A percentile compares a stretch with the other conserved stretches of the same genome.
Conservation (phyloP, 2,113 vertebrate genomes). For the Myotis yumanensis region DNA sequence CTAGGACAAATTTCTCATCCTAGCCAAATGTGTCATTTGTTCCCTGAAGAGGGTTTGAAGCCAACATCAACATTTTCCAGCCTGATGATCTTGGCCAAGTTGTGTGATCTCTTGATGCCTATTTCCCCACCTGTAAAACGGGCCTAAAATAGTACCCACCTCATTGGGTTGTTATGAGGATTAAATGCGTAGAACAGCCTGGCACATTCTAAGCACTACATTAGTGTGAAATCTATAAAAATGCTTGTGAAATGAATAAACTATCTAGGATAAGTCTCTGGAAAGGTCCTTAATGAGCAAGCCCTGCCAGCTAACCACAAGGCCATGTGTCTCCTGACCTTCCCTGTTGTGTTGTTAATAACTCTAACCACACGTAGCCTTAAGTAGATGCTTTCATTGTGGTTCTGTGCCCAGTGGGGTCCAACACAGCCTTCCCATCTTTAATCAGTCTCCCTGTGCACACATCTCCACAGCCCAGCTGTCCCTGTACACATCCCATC, state of each 20-base stretch:
- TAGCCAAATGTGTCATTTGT: neutral
- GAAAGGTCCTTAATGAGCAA: neutral
- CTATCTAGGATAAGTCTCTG: neutral
- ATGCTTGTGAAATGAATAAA: neutral
- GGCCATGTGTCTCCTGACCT: neutral
- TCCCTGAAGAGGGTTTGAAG: neutral
- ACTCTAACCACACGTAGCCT: neutral
- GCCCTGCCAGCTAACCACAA: neutral
- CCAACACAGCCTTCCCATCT: neutral
- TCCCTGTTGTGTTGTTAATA: neutral
- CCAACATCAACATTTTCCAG: neutral
- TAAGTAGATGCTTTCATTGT: neutral
- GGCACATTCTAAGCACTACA: neutral
- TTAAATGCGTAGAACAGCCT: neutral
- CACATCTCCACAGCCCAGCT: neutral
- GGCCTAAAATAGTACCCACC: neutral
- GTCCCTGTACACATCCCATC: no score
- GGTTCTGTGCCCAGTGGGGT: neutral
- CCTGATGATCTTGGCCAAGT: neutral
- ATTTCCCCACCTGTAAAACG: neutral
- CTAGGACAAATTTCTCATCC: slow-evolving; percentile 5
- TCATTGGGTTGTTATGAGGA: neutral
- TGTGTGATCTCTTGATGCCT: neutral
- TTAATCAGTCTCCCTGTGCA: neutral
- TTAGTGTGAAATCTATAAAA: neutral